Percentiles rank a stretch among this genome's conserved stretches.
These are phyloP conservation scores for Himalopsyche anomala DNA, from an alignment of 2,888 invertebrate genomes.

Conservation along the genomic window DNA sequence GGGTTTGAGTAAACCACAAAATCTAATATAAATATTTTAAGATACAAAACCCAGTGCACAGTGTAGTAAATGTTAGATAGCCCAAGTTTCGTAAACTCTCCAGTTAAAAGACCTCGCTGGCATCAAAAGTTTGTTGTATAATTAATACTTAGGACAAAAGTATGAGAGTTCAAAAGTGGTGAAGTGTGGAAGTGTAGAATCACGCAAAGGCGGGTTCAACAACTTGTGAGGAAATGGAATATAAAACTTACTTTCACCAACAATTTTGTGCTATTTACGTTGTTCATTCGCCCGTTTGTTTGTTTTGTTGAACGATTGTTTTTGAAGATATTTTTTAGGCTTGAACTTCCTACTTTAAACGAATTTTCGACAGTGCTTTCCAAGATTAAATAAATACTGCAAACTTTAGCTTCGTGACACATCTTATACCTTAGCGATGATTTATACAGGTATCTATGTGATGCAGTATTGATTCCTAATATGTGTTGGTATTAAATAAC, in stretches of 20 bases:
- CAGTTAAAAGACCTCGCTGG: constrained; percentile 44
- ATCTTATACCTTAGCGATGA: background rate
- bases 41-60: constrained; percentile 11
- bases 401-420: background rate
- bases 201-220: constrained; percentile 52
- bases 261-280: constrained; percentile 39
- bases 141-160: constrained; percentile 57
- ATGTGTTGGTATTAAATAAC: too few species aligned
- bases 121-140: constrained; percentile 56
- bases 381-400: background rate
- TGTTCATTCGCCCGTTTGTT: constrained; percentile 33
- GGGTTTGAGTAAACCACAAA: constrained; percentile 26
- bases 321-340: constrained; percentile 12
- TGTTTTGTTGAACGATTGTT: constrained; percentile 30
- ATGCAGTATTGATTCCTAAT: too few species aligned
- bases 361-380: background rate
- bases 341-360: background rate
- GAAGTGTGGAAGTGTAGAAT: constrained; percentile 47
- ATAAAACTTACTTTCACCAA: constrained; percentile 30
- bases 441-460: too few species aligned
- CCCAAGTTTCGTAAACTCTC: constrained; percentile 35
- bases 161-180: constrained; percentile 49
- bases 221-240: constrained; percentile 38
- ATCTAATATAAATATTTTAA: constrained; percentile 30
- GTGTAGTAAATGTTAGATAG: constrained; percentile 17